Conservation (phyloP, 2,888 invertebrate species). For the Teleiodes luculella region DNA sequence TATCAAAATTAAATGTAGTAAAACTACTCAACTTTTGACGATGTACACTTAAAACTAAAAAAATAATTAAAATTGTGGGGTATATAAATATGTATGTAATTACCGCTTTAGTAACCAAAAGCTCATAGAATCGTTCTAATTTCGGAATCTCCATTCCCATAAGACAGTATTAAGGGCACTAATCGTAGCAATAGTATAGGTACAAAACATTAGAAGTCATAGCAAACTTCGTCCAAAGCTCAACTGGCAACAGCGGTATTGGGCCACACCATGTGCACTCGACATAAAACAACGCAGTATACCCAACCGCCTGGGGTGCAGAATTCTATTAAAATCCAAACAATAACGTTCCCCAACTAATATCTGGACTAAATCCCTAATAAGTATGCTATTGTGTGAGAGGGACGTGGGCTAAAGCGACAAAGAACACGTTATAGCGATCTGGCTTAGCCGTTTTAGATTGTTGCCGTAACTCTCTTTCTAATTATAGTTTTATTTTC, state of each 20-base stretch:
- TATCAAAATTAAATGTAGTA: too few species aligned
- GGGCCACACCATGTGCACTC: conserved; percentile 37
- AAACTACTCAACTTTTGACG: too few species aligned
- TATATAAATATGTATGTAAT: too few species aligned
- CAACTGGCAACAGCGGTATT: conserved; percentile 28
- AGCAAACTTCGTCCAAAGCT: conserved; percentile 6
- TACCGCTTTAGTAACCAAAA: too few species aligned
- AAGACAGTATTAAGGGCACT: too few species aligned
- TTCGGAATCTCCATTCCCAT: too few species aligned
- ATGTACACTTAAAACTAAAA: too few species aligned
- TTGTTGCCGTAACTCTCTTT: not conserved
- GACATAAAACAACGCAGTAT: conserved; percentile 41
- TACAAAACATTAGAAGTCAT: not conserved
- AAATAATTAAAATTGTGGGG: too few species aligned
- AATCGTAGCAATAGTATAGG: too few species aligned
- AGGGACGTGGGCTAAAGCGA: conserved; percentile 73
- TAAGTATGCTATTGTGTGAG: conserved; percentile 79
- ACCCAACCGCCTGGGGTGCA: conserved; percentile 68
- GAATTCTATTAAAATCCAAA: conserved; percentile 78
- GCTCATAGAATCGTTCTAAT: too few species aligned
- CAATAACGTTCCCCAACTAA: conserved; percentile 77
- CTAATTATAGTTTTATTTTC: conserved; percentile 22
- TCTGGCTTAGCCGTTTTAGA: conserved; percentile 38
- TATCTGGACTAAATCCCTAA: conserved; percentile 80
- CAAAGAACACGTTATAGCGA: conserved; percentile 78